phyloP scores from a whole-genome alignment of 2,797 vertebrate genomes.

The Philypnodon macrostomus region DNA sequence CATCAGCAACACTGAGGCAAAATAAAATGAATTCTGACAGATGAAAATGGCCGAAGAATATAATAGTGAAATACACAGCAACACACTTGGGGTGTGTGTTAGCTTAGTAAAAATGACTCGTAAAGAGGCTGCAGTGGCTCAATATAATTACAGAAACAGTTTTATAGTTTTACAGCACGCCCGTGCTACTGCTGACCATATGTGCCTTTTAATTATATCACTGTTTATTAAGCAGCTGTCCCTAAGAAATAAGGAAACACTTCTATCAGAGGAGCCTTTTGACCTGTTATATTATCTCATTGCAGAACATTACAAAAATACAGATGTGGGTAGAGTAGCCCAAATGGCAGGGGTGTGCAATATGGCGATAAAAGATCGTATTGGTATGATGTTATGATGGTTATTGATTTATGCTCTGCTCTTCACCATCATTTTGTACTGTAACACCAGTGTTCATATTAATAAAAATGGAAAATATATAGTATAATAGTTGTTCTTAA shows the following conservation, averaged over 20 bases:
- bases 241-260: constrained; percentile 58
- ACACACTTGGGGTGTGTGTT: constrained; percentile 22
- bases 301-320: too few species aligned
- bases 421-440: too few species aligned
- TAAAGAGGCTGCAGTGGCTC: constrained; percentile 60
- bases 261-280: constrained; percentile 1
- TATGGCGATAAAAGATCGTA: too few species aligned
- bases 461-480: too few species aligned
- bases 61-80: constrained; percentile 4
- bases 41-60: constrained; percentile 27
- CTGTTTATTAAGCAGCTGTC: constrained; percentile 66
- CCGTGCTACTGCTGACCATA: constrained; percentile 55
- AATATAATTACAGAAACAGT: constrained; percentile 64
- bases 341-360: too few species aligned
- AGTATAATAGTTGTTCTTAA: too few species aligned
- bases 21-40: constrained; percentile 46
- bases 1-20: constrained; percentile 44
- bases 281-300: not conserved
- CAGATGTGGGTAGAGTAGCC: too few species aligned
- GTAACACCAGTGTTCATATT: too few species aligned
- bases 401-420: too few species aligned
- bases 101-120: constrained; percentile 52
- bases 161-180: constrained; percentile 75
- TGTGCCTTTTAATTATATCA: constrained; percentile 73
- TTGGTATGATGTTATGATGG: too few species aligned